phyloP scores from a whole-genome alignment of 2,888 invertebrate species.

The Magallana nippona region DNA sequence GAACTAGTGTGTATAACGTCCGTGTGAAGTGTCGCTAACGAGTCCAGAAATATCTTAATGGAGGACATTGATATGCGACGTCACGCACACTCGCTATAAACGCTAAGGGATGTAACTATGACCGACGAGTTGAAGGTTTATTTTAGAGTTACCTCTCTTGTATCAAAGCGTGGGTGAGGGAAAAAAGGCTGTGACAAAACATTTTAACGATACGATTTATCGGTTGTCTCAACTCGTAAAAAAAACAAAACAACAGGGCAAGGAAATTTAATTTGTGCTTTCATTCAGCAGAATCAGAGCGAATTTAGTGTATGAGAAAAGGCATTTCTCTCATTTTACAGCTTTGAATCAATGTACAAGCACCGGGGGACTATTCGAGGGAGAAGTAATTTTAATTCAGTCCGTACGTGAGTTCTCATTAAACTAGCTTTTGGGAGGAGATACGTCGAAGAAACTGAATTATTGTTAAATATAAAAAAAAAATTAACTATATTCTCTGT shows the following conservation, averaged over 20 bases:
- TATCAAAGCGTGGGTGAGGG: no score
- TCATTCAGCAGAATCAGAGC: background rate
- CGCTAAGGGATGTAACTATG: no score
- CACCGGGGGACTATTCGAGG: background rate
- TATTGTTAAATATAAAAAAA: slow-evolving; percentile 5
- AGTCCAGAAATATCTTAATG: no score
- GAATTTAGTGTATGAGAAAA: background rate
- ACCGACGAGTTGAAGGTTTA: no score
- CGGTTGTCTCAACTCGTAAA: background rate
- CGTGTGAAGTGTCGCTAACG: no score
- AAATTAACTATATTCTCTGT: background rate
- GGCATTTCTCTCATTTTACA: background rate
- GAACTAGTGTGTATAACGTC: no score
- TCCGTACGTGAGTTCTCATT: background rate
- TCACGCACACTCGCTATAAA: no score
- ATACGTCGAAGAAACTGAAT: background rate
- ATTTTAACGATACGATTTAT: background rate
- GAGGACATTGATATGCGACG: no score
- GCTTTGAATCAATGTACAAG: background rate
- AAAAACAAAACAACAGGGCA: background rate
- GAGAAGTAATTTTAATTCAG: background rate
- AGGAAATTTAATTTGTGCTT: background rate
- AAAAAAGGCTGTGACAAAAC: no score
- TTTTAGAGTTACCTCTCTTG: no score
- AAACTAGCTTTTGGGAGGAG: slow-evolving; percentile 10